Base-by-base conservation (phyloP, 2,888 invertebrate species). In the Drosophila koepferae region DNA sequence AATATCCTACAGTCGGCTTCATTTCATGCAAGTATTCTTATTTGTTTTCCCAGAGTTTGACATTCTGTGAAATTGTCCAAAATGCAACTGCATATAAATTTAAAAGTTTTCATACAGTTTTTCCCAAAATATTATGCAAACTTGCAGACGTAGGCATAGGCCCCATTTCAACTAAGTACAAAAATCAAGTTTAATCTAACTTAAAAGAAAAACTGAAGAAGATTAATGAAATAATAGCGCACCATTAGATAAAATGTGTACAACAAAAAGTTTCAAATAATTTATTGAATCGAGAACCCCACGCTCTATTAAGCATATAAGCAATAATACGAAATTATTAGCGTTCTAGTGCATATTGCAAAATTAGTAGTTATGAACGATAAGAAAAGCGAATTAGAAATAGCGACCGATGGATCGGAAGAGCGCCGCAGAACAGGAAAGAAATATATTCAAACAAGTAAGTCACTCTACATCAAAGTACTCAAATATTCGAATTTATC, bases 41-140 rank as follows among this genome's bases (percentile, higher is more conserved):
- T 41, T 61, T 74, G 61, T 62, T 67, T 53, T 34, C 49, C 23
- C 3, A 70, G 78, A 83, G 74, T 84, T 86, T 73, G 34, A 44
- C 67, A 46, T 72, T 68, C 70, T 81, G 48, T 56, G 56, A 83
- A 81, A 74, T 83, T 79, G 72, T 67, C 53, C 48, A 77, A 80
- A 84, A 73, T 76, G 87, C 84, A 84, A 71, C 76, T 84, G 69
- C 72, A 72, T 79, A 85, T 77, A 89, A 85, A 85, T 77, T 71
- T 73, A 40, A 77, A 86, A 84, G 77, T 89, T 79, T 79, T 34
- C 55, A 67, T 56, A 69, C 74, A 64, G 69, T 74, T 69, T 46
- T 46, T 18, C 43, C 4, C 3, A 23, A 65, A 65, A 68, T 66
- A 61, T 55, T 68, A 81, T 79, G 81, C 69, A 81, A 89, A 74